phyloP scores from a whole-genome alignment of 1,140 invertebrate species.

The Brachionus plicatilis region DNA sequence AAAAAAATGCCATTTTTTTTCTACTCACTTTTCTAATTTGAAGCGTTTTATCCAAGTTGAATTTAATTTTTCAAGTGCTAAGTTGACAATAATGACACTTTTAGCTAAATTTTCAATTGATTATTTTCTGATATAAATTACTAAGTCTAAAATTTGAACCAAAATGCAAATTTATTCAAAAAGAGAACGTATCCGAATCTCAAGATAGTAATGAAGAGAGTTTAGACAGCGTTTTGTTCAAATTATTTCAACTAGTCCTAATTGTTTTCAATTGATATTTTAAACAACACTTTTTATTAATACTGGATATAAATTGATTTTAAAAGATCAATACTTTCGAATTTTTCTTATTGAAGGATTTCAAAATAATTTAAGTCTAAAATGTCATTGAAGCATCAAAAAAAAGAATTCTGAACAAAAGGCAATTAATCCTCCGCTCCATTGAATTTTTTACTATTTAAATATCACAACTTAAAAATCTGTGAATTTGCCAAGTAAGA shows the following conservation, averaged over 20 bases:
- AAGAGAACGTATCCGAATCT: not conserved
- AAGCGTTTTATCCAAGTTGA: not conserved
- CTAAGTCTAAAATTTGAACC: not conserved
- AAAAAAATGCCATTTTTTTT: no score
- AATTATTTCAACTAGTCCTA: not conserved
- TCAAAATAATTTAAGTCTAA: not conserved
- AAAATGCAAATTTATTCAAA: not conserved
- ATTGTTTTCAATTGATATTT: not conserved
- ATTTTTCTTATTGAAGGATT: not conserved
- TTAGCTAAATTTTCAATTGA: not conserved
- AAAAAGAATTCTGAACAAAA: not conserved
- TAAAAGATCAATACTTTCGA: not conserved
- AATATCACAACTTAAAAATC: no score
- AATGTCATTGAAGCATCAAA: not conserved
- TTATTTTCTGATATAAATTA: not conserved
- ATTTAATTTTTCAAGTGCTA: not conserved
- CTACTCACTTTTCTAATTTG: no score
- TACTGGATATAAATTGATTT: not conserved
- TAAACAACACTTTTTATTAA: not conserved
- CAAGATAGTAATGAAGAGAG: not conserved
- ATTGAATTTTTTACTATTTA: no score
- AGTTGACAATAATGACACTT: not conserved
- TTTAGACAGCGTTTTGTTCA: not conserved
- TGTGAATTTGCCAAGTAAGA: no score
- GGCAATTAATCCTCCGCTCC: no score